These are phyloP conservation scores for Tenualosa ilisha DNA, from an alignment of 2,797 vertebrate genomes.

Conservation along the genomic window DNA sequence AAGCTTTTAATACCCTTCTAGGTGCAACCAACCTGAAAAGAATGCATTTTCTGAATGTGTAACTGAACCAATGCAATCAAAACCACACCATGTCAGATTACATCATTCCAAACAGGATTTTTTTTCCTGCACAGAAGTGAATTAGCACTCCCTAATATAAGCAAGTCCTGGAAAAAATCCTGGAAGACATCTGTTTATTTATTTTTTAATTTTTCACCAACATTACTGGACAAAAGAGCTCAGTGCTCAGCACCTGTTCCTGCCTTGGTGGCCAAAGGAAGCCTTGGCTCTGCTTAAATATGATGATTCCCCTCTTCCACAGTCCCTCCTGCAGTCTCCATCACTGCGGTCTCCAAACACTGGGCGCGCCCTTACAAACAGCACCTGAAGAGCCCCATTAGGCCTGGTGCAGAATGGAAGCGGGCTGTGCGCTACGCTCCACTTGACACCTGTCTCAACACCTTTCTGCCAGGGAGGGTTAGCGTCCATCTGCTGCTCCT, in stretches of 20 bases:
- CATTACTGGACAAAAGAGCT: background rate
- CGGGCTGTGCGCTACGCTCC: background rate
- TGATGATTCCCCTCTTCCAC: background rate
- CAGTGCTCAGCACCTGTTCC: background rate
- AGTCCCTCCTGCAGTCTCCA: background rate
- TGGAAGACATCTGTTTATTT: background rate
- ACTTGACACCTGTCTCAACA: background rate
- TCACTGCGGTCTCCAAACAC: background rate
- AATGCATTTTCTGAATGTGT: background rate
- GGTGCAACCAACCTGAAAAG: background rate
- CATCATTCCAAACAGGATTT: background rate
- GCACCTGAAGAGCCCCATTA: background rate
- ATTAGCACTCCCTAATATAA: background rate
- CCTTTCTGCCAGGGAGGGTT: slow-evolving; percentile 38
- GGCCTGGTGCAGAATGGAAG: background rate
- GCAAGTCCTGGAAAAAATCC: background rate
- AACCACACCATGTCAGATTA: background rate
- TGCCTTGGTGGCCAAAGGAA: background rate
- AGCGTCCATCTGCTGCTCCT: slow-evolving; percentile 53
- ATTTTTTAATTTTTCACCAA: background rate
- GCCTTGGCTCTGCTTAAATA: background rate
- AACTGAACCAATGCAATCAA: background rate
- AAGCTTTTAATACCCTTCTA: background rate
- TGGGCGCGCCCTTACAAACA: background rate
- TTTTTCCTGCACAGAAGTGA: background rate